Evolutionary conservation across 1,140 invertebrate species (phyloP).

Genomic region (Episyrphus balteatus): DNA sequence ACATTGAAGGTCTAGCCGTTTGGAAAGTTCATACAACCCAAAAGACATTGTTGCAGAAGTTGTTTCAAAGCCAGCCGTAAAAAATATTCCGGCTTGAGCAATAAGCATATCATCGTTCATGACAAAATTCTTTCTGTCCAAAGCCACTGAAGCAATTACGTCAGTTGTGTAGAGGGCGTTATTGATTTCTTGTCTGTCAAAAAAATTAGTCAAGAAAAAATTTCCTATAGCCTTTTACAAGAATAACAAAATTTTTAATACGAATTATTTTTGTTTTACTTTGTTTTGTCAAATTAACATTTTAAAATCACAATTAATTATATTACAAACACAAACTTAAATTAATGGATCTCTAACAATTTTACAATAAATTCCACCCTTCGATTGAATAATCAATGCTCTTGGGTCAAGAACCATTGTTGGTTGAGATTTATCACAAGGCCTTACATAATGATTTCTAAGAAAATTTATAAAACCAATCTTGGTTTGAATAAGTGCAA

Average conservation of each 20-base stretch:
- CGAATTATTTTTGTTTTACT: too few relatives aligned
- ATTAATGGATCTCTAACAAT: conserved; percentile 23
- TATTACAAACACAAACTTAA: too few relatives aligned
- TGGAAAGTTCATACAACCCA: conserved; percentile 52
- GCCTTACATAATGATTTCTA: conserved; percentile 22
- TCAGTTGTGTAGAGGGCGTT: too few relatives aligned
- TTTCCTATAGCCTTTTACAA: too few relatives aligned
- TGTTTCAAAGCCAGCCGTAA: conserved; percentile 66
- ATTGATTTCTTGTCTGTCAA: too few relatives aligned
- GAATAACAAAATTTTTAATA: too few relatives aligned
- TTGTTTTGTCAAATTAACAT: too few relatives aligned
- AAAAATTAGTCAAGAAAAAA: too few relatives aligned
- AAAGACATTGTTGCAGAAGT: conserved; percentile 58
- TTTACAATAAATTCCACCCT: conserved; percentile 16
- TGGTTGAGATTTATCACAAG: conserved; percentile 7
- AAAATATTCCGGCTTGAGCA: conserved; percentile 57
- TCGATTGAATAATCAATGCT: conserved; percentile 16
- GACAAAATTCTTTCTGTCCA: conserved; percentile 25
- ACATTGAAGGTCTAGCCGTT: conserved; percentile 55
- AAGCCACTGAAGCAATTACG: conserved; percentile 7
- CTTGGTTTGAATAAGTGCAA: conserved; percentile 24
- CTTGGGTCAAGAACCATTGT: conserved; percentile 20
- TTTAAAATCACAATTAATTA: too few relatives aligned
- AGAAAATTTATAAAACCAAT: conserved; percentile 25
- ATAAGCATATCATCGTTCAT: conserved; percentile 40